Evolutionary conservation across 2,888 invertebrate genomes (phyloP), one percentile per base, ranked within the genome.

Genomic region (Trichopoda pennipes): DNA sequence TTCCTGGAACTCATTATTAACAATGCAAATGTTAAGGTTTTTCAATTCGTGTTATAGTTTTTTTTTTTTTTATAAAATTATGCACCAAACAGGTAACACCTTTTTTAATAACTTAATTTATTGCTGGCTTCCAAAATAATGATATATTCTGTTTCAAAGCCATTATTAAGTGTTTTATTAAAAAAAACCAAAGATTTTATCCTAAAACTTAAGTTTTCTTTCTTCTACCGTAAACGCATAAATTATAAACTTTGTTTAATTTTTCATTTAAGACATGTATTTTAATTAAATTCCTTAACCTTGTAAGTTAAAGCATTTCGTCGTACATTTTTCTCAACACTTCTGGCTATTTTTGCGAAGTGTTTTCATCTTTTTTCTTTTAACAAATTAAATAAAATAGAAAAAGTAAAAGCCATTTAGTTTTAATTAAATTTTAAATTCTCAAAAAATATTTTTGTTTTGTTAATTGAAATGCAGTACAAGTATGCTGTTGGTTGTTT

Each of bases 51-150:
- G n/a, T 38, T 9, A 19, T 19, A 49, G 19, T 17, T 49, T 28
- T 47, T 47, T 61, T 56, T 21, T 6, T 49, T 9, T 49, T 14
- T 9, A 9, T n/a, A 23, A 38, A 19, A 32, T 51, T 21, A 55
- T n/a, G 6, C 42, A 16, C 49, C 61, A 78, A 60, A 42, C 51
- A 55, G 55, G 66, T 56, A 77, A 77, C 77, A 77, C 75, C 83
- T 75, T 51, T 60, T 81, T 84, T 84, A 85, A 84, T 85, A 73
- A 81, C 85, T 85, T 78, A 80, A 84, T 85, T 83, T 80, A 81
- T 60, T 78, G 47, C 49, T 63, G 58, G 17, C 32, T 70, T 2
- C 16, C 16, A 19, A 72, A 47, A 55, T 68, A 79, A 73, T 61
- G 28, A 79, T 73, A 73, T 23, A 38, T 60, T 66, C 9, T 47